A percentile compares a stretch with the other conserved stretches of the same genome.
Evolutionary conservation across 1,140 invertebrate species (phyloP).

Genomic region (Atta colombica): DNA sequence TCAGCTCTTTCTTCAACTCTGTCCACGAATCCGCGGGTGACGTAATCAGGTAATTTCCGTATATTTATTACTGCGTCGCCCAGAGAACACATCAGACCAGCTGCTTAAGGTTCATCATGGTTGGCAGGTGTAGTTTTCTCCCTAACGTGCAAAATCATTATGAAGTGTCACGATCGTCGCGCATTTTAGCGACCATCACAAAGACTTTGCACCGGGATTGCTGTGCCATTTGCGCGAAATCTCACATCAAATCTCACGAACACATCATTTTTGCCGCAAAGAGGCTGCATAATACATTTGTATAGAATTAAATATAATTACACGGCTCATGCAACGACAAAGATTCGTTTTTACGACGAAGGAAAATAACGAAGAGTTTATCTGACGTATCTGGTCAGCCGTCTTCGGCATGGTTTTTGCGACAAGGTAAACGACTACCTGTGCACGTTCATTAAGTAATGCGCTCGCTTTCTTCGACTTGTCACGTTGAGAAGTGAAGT

Average conservation of each 20-base stretch:
- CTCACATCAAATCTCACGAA: conserved; percentile 13
- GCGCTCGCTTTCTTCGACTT: conserved; percentile 81
- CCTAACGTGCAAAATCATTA: conserved; percentile 13
- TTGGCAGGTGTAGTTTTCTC: conserved; percentile 44
- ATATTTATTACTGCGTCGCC: conserved; percentile 58
- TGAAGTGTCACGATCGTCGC: conserved; percentile 23
- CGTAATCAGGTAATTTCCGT: conserved; percentile 65
- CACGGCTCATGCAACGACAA: conserved; percentile 33
- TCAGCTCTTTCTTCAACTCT: conserved; percentile 41
- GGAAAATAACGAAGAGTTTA: background rate
- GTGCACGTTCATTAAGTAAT: conserved; percentile 82
- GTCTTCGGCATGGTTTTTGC: conserved; percentile 64
- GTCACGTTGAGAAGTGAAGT: conserved; percentile 73
- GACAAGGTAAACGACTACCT: conserved; percentile 72
- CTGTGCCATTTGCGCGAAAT: background rate
- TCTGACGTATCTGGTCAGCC: background rate
- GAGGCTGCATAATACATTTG: background rate
- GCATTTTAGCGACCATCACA: background rate
- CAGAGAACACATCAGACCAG: conserved; percentile 27
- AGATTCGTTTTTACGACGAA: conserved; percentile 4
- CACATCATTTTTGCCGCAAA: background rate
- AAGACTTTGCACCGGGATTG: background rate
- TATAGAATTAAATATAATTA: conserved; percentile 75
- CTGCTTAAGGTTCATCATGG: conserved; percentile 54
- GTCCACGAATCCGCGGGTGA: conserved; percentile 26